Conservation (phyloP, 2,888 invertebrate species). For the Parnassius mnemosyne region DNA sequence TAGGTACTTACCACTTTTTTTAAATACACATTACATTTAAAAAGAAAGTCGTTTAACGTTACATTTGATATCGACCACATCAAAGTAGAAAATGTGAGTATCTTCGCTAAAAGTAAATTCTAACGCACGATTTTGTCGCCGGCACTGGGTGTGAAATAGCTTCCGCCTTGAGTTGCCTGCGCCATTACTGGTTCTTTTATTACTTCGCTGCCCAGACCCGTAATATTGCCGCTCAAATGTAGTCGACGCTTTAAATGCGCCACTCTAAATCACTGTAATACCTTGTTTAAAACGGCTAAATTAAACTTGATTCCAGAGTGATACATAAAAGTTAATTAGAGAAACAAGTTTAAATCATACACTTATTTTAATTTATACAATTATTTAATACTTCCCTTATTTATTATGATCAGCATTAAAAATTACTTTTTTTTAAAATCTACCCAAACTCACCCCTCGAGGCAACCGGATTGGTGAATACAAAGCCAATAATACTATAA, state of each 20-base stretch:
- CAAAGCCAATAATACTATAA: too few species aligned
- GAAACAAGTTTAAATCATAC: neutral
- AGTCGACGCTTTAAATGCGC: conserved; percentile 24
- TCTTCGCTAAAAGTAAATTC: conserved; percentile 22
- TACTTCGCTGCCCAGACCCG: conserved; percentile 25
- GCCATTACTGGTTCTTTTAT: conserved; percentile 27
- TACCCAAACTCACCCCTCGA: too few species aligned
- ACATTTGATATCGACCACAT: too few species aligned
- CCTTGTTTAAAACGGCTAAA: conserved; percentile 18
- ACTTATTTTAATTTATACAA: neutral
- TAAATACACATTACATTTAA: too few species aligned
- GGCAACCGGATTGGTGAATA: too few species aligned
- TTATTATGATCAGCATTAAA: neutral
- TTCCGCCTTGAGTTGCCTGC: conserved; percentile 22
- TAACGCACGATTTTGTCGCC: conserved; percentile 21
- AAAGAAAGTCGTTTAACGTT: too few species aligned
- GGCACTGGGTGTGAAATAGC: conserved; percentile 22
- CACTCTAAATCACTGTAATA: conserved; percentile 22
- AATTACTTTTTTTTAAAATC: too few species aligned
- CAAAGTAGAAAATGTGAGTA: conserved; percentile 2
- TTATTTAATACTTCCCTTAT: neutral
- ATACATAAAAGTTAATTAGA: neutral
- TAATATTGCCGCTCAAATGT: conserved; percentile 26
- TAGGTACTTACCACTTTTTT: too few species aligned
- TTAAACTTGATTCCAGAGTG: conserved; percentile 14